These are phyloP conservation scores for Chaetodon trifascialis DNA, from an alignment of 2,113 vertebrate species.

Conservation along the genomic window DNA sequence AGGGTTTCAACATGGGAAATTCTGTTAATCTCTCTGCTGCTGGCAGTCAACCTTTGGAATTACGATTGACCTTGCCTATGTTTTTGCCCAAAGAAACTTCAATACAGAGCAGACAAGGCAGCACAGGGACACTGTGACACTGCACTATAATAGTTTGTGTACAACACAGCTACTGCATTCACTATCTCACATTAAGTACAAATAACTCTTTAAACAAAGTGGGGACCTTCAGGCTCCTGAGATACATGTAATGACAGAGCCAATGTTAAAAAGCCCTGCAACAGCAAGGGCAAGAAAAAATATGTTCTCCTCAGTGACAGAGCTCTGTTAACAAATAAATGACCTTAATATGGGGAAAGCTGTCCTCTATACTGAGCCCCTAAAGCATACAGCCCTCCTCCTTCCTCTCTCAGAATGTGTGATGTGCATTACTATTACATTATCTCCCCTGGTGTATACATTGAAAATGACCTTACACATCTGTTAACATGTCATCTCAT, in stretches of 20 bases:
- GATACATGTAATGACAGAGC: constrained; percentile 57
- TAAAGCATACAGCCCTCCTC: constrained; percentile 59
- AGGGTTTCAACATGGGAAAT: constrained; percentile 56
- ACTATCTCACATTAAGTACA: constrained; percentile 41
- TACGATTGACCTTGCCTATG: constrained; percentile 71
- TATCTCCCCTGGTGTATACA: constrained; percentile 75
- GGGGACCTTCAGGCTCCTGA: constrained; percentile 59
- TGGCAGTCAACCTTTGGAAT: constrained; percentile 70
- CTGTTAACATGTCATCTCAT: constrained; percentile 81
- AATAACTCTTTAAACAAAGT: constrained; percentile 60
- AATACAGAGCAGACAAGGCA: constrained; percentile 53
- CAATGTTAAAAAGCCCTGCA: constrained; percentile 58
- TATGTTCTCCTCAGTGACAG: constrained; percentile 53
- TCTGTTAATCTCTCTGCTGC: constrained; percentile 68
- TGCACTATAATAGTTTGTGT: constrained; percentile 48
- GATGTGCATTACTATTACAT: constrained; percentile 79
- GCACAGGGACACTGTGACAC: constrained; percentile 47
- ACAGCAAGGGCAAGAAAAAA: constrained; percentile 67
- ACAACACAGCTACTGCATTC: constrained; percentile 33
- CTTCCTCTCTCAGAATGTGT: constrained; percentile 49
- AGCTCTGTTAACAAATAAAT: constrained; percentile 69
- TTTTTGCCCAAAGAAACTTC: constrained; percentile 69
- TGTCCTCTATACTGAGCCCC: constrained; percentile 70
- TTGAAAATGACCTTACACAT: constrained; percentile 81
- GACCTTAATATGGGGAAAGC: constrained; percentile 72